Evolutionary conservation across 1,140 invertebrate species (phyloP).

Genomic region (Lordiphosa collinella): DNA sequence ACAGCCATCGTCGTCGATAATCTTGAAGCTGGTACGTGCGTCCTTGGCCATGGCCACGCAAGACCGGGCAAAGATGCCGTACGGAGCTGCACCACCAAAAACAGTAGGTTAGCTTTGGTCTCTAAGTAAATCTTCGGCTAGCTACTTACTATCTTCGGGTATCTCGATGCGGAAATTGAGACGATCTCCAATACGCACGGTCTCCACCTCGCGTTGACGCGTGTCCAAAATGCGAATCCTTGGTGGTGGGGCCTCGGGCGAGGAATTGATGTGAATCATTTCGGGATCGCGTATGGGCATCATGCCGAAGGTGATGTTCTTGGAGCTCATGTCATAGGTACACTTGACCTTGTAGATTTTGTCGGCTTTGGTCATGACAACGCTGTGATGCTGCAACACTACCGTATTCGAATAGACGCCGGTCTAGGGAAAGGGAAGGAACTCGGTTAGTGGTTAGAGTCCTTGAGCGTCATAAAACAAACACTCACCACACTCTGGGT

Average conservation of each 20-base stretch:
- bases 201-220: slow-evolving; percentile 92
- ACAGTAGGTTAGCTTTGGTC: neutral
- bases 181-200: slow-evolving; percentile 95
- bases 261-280: slow-evolving; percentile 96
- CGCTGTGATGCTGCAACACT: slow-evolving; percentile 96
- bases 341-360: slow-evolving; percentile 98
- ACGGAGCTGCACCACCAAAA: slow-evolving; percentile 86
- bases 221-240: slow-evolving; percentile 94
- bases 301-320: slow-evolving; percentile 98
- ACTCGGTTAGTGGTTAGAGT: no score
- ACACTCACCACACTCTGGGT: slow-evolving; percentile 92
- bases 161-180: slow-evolving; percentile 97
- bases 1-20: slow-evolving; percentile 96
- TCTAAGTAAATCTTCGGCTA: neutral
- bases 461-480: neutral
- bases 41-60: slow-evolving; percentile 98
- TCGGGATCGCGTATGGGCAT: slow-evolving; percentile 97
- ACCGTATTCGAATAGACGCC: slow-evolving; percentile 97
- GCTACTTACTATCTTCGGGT: slow-evolving; percentile 93
- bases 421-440: slow-evolving; percentile 84
- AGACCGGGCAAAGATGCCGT: slow-evolving; percentile 96
- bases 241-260: slow-evolving; percentile 95
- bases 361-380: slow-evolving; percentile 97
- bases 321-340: slow-evolving; percentile 97
- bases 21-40: slow-evolving; percentile 96